These are phyloP conservation scores for Atrichornis clamosus DNA, from an alignment of 2,113 vertebrate genomes.

Conservation along the genomic window DNA sequence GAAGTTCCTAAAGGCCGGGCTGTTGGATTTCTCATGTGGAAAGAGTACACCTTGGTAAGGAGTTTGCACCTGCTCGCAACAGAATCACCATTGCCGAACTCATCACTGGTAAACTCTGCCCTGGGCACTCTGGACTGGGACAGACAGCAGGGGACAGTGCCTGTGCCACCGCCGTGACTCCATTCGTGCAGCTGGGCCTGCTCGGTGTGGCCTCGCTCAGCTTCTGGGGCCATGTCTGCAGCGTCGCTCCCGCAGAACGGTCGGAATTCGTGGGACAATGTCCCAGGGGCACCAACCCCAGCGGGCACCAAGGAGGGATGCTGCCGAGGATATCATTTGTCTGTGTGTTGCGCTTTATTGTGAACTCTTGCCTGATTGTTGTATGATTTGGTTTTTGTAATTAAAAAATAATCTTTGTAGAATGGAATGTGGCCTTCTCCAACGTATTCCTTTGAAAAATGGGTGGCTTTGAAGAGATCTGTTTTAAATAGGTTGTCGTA, in stretches of 20 bases:
- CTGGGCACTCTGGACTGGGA: not conserved
- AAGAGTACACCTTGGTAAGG: not conserved
- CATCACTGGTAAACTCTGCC: not conserved
- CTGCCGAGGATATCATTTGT: rapidly evolving
- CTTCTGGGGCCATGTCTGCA: not conserved
- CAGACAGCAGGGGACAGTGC: not conserved
- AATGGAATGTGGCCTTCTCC: constrained; percentile 29
- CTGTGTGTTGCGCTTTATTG: rapidly evolving
- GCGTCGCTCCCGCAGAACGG: too few relatives aligned
- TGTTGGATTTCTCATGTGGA: not conserved
- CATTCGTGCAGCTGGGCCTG: not conserved
- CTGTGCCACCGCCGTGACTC: not conserved
- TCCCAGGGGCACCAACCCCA: not conserved
- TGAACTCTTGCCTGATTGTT: not conserved
- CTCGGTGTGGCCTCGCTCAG: not conserved
- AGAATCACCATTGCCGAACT: not conserved
- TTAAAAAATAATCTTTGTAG: not conserved
- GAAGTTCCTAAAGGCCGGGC: not conserved
- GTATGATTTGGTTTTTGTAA: not conserved
- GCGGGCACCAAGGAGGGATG: not conserved
- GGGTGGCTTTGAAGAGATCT: constrained; percentile 45
- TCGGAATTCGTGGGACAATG: not conserved
- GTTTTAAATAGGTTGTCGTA: constrained; percentile 55
- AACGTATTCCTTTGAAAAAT: constrained; percentile 41
- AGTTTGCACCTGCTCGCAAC: not conserved